Evolutionary conservation across 2,113 vertebrate species (phyloP), one percentile per base, ranked within the genome.

Genomic region (Marmota flaviventris): DNA sequence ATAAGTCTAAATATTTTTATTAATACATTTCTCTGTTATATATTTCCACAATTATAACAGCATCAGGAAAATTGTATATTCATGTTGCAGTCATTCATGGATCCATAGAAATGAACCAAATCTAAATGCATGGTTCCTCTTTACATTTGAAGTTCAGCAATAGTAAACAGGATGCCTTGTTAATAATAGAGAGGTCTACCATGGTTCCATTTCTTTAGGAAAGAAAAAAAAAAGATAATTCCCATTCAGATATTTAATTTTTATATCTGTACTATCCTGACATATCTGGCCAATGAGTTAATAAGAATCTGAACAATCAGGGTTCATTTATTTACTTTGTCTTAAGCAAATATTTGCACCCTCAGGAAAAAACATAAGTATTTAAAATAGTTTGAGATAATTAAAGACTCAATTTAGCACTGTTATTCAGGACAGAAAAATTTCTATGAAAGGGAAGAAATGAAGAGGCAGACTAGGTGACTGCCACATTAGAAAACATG

Each of bases 1-100:
- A 69, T 84, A 73, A 73, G 34, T 85, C 25, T 61, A 76, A 97
- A 48, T 84, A 82, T 63, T 79, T 88, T 76, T 34, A 70, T 63
- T 93, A 37, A 12, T 56, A 10, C 18, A 70, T 69, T 17, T 93
- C n/a, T 95, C 81, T 97, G 24, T 93, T 51, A 65, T 8, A 22
- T 37, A 63, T 76, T 90, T 91, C 70, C 70, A 87, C 17, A 63
- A 53, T 69, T 91, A 88, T 16, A 65, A 91, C 73, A 77, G 9
- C 9, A 32, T 84, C 51, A 65, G 56, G 56, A 75, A 86, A 89
- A 65, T 17, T 29, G 12, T 42, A 69, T 39, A 11, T 53, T 0
- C 85, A 4, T 76, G 3, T 72, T 39, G 29, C 27, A 67, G 8
- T 48, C 17, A 34, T 69, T 87, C 27, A 18, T 45, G 48, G 39